Percentiles rank a stretch among this genome's conserved stretches.
These are phyloP conservation scores for Poeciliopsis turneri DNA, from an alignment of 2,797 vertebrate genomes.

Conservation along the genomic window DNA sequence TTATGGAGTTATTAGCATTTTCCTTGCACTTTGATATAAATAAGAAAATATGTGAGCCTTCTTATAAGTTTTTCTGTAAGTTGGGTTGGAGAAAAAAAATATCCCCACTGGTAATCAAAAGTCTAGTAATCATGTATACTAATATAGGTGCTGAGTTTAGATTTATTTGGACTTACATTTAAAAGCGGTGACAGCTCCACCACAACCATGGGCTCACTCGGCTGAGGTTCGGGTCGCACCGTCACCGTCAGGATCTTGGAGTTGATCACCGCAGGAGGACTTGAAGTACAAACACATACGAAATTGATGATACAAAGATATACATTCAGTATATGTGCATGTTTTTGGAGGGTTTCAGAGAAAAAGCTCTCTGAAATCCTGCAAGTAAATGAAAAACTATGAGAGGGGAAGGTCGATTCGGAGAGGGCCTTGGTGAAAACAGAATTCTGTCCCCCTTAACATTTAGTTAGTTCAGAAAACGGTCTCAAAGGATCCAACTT, in stretches of 20 bases:
- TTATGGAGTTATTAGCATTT: conserved; percentile 19
- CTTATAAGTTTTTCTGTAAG: neutral
- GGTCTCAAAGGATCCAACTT: conserved; percentile 62
- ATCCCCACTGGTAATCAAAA: conserved; percentile 5
- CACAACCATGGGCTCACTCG: conserved; percentile 90
- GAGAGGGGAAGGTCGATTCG: conserved; percentile 32
- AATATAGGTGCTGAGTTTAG: neutral
- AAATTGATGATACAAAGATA: neutral
- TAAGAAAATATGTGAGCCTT: neutral
- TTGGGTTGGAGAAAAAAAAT: neutral
- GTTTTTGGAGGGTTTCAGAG: conserved; percentile 20
- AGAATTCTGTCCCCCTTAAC: conserved; percentile 59
- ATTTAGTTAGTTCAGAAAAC: conserved; percentile 60
- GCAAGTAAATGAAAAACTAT: conserved; percentile 31
- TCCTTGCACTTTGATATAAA: conserved; percentile 11
- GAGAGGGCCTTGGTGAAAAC: conserved; percentile 35
- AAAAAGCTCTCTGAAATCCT: conserved; percentile 7
- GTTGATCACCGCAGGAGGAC: conserved; percentile 89
- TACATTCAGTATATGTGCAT: neutral
- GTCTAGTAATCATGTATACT: neutral
- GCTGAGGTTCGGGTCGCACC: conserved; percentile 89
- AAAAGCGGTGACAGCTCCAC: conserved; percentile 92
- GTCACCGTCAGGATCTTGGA: conserved; percentile 96
- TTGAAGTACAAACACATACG: conserved; percentile 53
- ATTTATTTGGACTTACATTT: conserved; percentile 80